Evolutionary conservation across 2,888 invertebrate species (phyloP), one percentile per base, ranked within the genome.

Genomic region (Metellina segmentata): DNA sequence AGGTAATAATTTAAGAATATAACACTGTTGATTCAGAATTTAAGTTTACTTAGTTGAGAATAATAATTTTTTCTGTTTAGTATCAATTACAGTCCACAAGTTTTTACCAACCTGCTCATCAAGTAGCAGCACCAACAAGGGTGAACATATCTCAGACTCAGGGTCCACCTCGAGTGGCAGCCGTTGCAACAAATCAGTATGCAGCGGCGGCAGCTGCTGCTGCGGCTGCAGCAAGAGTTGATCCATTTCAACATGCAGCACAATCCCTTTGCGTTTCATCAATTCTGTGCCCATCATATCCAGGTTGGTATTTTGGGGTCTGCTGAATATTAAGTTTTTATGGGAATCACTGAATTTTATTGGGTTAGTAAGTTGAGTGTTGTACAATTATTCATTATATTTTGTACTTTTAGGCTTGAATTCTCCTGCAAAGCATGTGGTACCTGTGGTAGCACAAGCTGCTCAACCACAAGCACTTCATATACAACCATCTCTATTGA

Each of bases 221-320:
- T 8, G 93, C 93, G 16, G 93, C 94, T 13, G 94, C 96, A 89
- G 96, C 96, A 48, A 96, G 97, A 93, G 97, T 97, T 0, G 98
- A 98, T 95, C 97, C 97, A 78, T 98, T 98, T 96, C 95, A 95
- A 93, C 93, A 93, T 79, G 93, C 93, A 13, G 92, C 93, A 19
- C 93, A 93, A 51, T 97, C 98, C 94, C 97, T 98, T 95, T 96
- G 98, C 95, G 98, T 98, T 70, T 98, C 98, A n/a, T 98, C 98
- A 81, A 97, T 98, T 94, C 96, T 98, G 87, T 98, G 98, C 95
- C 98, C 98, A 94, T 95, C 95, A 53, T 98, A 98, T 94, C 98
- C 98, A 96, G 97, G 95, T 94, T 5, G 7, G 13, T 85, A 19
- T 71, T 13, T 19, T 69, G 69, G 69, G 13, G 11, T 11, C 69